Base-by-base conservation (phyloP, 2,113 vertebrate genomes). In the Sinocyclocheilus grahami region DNA sequence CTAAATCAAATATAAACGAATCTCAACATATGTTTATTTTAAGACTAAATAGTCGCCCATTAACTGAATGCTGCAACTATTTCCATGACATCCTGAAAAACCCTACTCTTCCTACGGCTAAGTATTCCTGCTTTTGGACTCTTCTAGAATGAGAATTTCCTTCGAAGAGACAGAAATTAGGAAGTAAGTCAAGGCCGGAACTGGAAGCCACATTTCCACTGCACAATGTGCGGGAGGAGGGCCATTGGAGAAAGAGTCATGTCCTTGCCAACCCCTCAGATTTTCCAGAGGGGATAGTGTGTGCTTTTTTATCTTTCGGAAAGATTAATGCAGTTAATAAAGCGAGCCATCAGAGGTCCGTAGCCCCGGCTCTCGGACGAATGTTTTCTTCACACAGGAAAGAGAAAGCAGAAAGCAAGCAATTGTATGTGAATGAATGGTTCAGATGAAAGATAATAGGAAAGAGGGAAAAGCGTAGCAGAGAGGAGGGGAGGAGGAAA, bases 251-350 rank as follows among this genome's bases (percentile, higher is more conserved):
- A 92, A 91, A 90, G 91, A 92, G 92, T 90, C 92, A 89, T 88
- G 92, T 93, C 91, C 93, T 93, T 90, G 92, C 92, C 91, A 90
- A 74, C 74, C 91, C 88, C 89, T 93, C 89, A 63, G 90, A 63
- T 90, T 82, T 89, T 87, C 55, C 85, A 92, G 82, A 84, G 90
- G 90, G 92, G 48, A 84, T 46, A 76, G 75, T 65, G 46, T 63
- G 18, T 53, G 58, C 10, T 16, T 5, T 39, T 77, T 84, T 39
- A 55, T 62, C 33, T 33, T 22, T 51, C 3, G 2, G 78, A 13
- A 33, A 42, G 85, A 74, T 33, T n/a, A n/a, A 51, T 71, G 67
- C 71, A n/a, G 53, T 63, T 82, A 53, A 77, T 67, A 37, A 55
- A 65, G 71, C 67, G 3, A 72, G 48, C 30, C 27, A 39, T 39